Conservation (phyloP, 2,113 vertebrate species). For the Brienomyrus longianalis region DNA sequence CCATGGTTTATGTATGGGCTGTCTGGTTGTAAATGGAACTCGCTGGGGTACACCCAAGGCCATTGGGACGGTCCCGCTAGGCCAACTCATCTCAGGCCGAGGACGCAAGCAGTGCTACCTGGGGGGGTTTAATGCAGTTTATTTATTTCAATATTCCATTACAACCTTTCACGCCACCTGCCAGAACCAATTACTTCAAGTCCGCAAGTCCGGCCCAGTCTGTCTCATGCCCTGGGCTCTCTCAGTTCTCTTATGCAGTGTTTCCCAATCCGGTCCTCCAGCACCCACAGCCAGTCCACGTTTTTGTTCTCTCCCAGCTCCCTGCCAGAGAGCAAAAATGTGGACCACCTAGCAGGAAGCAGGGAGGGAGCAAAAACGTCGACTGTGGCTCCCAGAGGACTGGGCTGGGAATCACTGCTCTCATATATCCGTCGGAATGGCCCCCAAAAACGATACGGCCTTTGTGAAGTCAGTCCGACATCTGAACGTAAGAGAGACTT, state of each 20-base stretch:
- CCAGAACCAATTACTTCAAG: background rate
- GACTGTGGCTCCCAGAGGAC: background rate
- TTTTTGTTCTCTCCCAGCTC: background rate
- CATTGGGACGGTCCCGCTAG: constrained; percentile 26
- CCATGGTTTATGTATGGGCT: constrained; percentile 68
- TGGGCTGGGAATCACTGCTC: constrained; percentile 4
- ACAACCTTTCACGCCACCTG: constrained; percentile 29
- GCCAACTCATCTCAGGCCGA: background rate
- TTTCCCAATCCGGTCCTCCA: background rate
- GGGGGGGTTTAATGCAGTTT: constrained; percentile 29
- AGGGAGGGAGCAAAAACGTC: background rate
- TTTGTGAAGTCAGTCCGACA: background rate
- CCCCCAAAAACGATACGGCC: background rate
- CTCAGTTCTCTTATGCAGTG: background rate
- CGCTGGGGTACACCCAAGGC: constrained; percentile 47
- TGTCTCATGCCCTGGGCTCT: background rate
- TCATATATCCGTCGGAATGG: constrained; percentile 21
- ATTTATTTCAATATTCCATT: constrained; percentile 34
- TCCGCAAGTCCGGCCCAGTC: background rate
- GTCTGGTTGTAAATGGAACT: constrained; percentile 57
- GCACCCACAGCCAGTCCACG: background rate
- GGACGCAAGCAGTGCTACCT: constrained; percentile 32
- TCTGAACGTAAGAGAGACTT: background rate
- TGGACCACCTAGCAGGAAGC: background rate
- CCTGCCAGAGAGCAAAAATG: background rate